These are phyloP conservation scores for Syrista parreyssii DNA, from an alignment of 2,888 invertebrate genomes.

Conservation along the genomic window DNA sequence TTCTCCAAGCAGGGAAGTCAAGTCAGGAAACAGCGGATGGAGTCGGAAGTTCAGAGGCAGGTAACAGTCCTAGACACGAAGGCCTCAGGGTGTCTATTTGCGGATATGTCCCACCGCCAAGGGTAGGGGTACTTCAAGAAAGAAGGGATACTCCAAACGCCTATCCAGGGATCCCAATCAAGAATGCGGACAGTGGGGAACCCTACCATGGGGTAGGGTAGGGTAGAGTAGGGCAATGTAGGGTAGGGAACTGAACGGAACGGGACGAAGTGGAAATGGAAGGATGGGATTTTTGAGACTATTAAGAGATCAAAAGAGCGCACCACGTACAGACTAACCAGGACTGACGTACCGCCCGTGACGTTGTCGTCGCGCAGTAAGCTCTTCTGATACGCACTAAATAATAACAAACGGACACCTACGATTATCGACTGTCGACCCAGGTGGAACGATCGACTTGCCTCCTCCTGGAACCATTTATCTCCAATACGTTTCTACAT, in stretches of 20 bases:
- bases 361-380: neutral
- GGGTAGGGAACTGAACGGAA: neutral
- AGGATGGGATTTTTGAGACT: neutral
- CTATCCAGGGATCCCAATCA: constrained; percentile 10
- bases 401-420: neutral
- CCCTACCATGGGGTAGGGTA: neutral
- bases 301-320: neutral
- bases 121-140: constrained; percentile 58
- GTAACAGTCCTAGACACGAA: constrained; percentile 4
- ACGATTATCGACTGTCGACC: neutral
- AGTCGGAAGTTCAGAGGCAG: constrained; percentile 3
- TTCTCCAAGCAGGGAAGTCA: neutral
- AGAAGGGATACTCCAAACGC: constrained; percentile 51
- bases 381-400: neutral
- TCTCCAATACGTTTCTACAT: neutral
- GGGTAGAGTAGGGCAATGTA: neutral
- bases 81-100: neutral
- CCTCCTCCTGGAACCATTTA: neutral
- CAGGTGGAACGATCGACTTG: neutral
- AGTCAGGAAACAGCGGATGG: neutral
- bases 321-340: neutral
- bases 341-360: neutral
- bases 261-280: neutral
- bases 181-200: constrained; percentile 1
- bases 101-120: constrained; percentile 19